Percentiles rank a stretch among this genome's conserved stretches.
Evolutionary conservation across 2,888 invertebrate genomes (phyloP).

Genomic region (Drosophila paracracens): DNA sequence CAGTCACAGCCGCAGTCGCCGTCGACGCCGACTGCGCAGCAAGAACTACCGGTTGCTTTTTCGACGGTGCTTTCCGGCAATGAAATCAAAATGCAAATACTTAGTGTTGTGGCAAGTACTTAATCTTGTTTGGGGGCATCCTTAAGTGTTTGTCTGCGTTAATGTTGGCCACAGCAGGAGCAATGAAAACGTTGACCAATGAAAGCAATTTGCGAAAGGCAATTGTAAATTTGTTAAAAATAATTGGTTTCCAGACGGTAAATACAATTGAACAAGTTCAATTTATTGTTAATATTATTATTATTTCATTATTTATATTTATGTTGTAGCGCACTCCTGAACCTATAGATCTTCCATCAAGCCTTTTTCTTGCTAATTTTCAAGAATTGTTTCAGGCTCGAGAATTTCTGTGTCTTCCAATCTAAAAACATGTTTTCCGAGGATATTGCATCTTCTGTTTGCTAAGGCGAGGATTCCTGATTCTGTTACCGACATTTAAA

Average conservation of each 20-base stretch:
- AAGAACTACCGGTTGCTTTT: slow-evolving; percentile 77
- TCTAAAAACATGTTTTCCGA: background rate
- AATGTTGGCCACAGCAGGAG: slow-evolving; percentile 32
- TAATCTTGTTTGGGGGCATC: slow-evolving; percentile 73
- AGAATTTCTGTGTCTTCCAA: background rate
- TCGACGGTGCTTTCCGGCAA: slow-evolving; percentile 32
- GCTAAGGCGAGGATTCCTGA: background rate
- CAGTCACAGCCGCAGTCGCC: slow-evolving; percentile 31
- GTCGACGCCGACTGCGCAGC: slow-evolving; percentile 38
- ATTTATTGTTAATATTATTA: background rate
- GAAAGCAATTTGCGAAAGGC: background rate
- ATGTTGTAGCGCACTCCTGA: background rate
- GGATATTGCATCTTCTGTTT: background rate
- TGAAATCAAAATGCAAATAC: slow-evolving; percentile 68
- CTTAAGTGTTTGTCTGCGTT: slow-evolving; percentile 48
- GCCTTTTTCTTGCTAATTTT: background rate
- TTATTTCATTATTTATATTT: background rate
- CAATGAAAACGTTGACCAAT: slow-evolving; percentile 37
- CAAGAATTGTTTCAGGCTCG: background rate
- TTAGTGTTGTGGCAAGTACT: slow-evolving; percentile 66
- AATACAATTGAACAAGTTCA: background rate
- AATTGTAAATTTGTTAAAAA: background rate
- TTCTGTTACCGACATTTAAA: background rate
- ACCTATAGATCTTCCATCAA: background rate
- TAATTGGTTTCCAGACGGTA: background rate